These are phyloP conservation scores for Arvicanthis niloticus DNA, from an alignment of 2,113 vertebrate species.

Conservation along the genomic window DNA sequence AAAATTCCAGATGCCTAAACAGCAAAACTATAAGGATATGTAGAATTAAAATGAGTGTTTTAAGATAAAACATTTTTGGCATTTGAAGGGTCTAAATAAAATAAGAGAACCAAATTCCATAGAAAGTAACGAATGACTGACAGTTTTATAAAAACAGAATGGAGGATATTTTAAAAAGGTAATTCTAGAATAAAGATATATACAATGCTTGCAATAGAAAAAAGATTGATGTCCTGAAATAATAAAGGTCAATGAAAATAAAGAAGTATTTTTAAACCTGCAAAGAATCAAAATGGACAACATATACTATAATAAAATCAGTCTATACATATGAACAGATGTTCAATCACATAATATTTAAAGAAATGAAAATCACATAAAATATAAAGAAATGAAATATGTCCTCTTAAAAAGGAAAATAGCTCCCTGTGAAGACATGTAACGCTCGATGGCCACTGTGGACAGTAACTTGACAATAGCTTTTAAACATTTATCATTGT, in stretches of 20 bases:
- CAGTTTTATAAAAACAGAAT: not conserved
- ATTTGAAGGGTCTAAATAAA: conserved; percentile 41
- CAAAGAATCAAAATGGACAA: conserved; percentile 20
- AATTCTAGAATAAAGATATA: not conserved
- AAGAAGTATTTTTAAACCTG: not conserved
- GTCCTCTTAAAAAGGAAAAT: conserved; percentile 18
- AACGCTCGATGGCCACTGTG: not conserved
- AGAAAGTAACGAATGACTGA: not conserved
- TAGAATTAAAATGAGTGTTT: not conserved
- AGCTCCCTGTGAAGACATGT: not conserved
- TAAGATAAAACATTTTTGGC: conserved; percentile 1
- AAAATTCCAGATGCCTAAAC: conserved; percentile 35
- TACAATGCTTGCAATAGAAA: not conserved
- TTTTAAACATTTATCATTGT: not conserved
- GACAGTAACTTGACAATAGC: not conserved
- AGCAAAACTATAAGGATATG: conserved; percentile 24
- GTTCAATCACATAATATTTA: not conserved
- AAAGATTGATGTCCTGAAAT: not conserved
- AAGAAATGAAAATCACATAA: not conserved
- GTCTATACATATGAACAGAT: not conserved
- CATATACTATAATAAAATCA: not conserved
- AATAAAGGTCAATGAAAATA: not conserved
- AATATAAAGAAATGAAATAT: not conserved
- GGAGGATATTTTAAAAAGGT: not conserved
- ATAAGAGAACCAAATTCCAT: conserved; percentile 4